phyloP scores from a whole-genome alignment of 2,113 vertebrate genomes.

The Capreolus pygargus region DNA sequence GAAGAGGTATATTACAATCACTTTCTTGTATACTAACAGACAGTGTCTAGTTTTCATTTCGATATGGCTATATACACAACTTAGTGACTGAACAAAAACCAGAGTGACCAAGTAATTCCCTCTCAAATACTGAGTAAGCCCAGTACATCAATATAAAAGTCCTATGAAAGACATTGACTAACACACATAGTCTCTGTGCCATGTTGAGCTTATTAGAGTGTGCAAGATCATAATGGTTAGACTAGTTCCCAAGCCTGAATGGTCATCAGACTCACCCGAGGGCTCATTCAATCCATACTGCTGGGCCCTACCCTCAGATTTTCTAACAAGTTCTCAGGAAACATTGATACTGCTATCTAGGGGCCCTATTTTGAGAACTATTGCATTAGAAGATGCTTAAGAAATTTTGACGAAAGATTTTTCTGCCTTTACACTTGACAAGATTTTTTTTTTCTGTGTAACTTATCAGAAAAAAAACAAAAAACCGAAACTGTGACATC shows the following conservation, averaged over 20 bases:
- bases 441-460: background rate
- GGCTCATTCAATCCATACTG: background rate
- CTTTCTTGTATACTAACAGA: background rate
- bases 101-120: background rate
- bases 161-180: background rate
- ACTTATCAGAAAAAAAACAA: background rate
- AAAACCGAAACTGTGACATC: background rate
- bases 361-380: background rate
- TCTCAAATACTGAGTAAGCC: background rate
- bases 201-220: background rate
- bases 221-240: background rate
- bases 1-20: background rate
- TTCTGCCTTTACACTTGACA: background rate
- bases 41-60: background rate
- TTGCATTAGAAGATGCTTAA: background rate
- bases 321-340: background rate
- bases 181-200: background rate
- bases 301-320: background rate
- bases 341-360: background rate
- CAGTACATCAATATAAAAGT: background rate
- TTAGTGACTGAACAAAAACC: background rate
- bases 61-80: background rate
- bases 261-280: background rate
- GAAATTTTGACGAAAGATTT: background rate
- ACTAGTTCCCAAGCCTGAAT: background rate